Base-by-base conservation (phyloP, 1,140 invertebrate species). In the Drosophila dunni region DNA sequence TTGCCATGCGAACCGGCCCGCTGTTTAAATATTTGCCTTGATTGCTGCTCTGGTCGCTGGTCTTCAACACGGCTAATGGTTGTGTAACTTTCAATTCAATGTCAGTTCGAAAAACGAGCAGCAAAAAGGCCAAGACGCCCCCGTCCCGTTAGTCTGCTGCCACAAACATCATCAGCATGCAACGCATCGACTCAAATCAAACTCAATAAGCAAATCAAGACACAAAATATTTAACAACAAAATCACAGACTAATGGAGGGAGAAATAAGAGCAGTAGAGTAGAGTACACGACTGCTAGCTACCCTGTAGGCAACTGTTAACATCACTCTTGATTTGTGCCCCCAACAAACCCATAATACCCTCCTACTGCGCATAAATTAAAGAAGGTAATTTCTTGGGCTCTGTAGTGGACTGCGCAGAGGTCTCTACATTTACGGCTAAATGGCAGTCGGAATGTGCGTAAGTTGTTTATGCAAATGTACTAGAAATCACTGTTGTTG, bases 51-150 rank as follows among this genome's bases (percentile, higher is more conserved):
- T 71, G 75, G 64, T 73, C 24, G 80, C 66, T 71, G 75, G 64
- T 73, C 54, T 36, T 34, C 38, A 62, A 53, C 17, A 17, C 60
- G 34, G 50, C 74, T 76, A 63, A 63, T 61, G 74, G 70, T 88
- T 88, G 84, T 89, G 84, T 88, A 88, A 88, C 84, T 80, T 70
- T 81, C 85, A 89, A 89, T 89, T 89, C 84, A 89, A 89, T 89
- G 84, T 89, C 84, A 89, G 84, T 79, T 66, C 6, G 5, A 29
- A 29, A 29, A 29, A 1, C 2, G 17, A 0, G 24, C 1, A 29
- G 24, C 3, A 29, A 29, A 29, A 65, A 34, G 72, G 34, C 56
- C 56, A 69, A 62, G 11, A 46, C 54, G 10, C 34, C 36, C 7
- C n/a, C 11, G 46, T 42, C 29, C 38, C 10, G 11, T 40, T 65